Conservation (phyloP, 1,140 invertebrate genomes). For the Asbolus verrucosus region DNA sequence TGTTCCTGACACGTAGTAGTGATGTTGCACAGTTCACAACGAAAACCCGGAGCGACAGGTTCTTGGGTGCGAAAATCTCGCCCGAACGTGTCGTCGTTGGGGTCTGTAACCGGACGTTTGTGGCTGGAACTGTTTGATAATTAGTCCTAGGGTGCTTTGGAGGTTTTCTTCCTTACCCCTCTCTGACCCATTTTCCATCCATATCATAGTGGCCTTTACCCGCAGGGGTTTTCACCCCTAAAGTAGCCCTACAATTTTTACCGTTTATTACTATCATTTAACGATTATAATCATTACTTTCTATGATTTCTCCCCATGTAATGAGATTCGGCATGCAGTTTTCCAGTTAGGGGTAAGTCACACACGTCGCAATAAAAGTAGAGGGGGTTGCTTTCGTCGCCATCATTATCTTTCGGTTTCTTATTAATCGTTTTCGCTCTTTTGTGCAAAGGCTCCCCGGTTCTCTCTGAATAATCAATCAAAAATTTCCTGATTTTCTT, state of each 20-base stretch:
- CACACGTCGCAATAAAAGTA: slow-evolving; percentile 65
- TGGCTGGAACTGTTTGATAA: background rate
- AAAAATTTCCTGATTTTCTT: slow-evolving; percentile 66
- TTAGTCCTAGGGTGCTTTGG: background rate
- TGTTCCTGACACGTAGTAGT: slow-evolving; percentile 64
- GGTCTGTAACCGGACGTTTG: background rate
- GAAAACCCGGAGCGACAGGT: slow-evolving; percentile 48
- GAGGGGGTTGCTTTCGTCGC: slow-evolving; percentile 58
- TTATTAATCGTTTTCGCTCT: slow-evolving; percentile 45
- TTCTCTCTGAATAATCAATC: slow-evolving; percentile 58
- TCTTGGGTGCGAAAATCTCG: slow-evolving; percentile 48
- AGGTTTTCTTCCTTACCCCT: slow-evolving; percentile 50
- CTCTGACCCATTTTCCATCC: slow-evolving; percentile 64
- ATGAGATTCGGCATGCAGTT: slow-evolving; percentile 66
- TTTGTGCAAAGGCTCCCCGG: slow-evolving; percentile 60
- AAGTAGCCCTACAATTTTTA: too few species aligned
- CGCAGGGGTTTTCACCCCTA: slow-evolving; percentile 59
- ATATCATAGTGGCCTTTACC: slow-evolving; percentile 64
- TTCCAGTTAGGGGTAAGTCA: slow-evolving; percentile 65
- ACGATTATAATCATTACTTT: too few species aligned
- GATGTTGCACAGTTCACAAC: slow-evolving; percentile 65
- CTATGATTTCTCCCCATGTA: slow-evolving; percentile 66
- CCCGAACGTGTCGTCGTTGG: slow-evolving; percentile 57
- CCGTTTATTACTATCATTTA: too few species aligned
- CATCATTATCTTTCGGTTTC: slow-evolving; percentile 14